Evolutionary conservation across 2,797 vertebrate genomes (phyloP).

Genomic region (Sphaeramia orbicularis): DNA sequence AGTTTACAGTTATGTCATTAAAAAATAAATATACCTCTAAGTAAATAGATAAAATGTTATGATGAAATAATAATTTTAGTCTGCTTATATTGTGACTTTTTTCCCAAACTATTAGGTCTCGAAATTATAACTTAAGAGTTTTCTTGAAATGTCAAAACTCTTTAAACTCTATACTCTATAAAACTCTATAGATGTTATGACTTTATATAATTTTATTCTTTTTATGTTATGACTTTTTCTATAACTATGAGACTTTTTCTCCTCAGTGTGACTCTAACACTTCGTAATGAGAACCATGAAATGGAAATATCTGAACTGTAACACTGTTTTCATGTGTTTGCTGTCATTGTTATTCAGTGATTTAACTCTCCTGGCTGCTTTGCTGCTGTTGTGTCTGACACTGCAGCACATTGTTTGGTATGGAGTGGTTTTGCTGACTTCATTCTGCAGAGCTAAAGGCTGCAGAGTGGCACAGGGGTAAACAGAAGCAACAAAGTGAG

Average conservation of each 20-base stretch:
- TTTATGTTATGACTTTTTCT: no score
- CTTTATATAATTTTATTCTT: no score
- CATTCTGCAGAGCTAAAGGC: slow-evolving; percentile 3
- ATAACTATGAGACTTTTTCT: background rate
- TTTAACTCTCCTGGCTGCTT: background rate
- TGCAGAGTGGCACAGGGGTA: background rate
- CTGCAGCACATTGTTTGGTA: background rate
- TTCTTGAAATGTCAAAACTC: no score
- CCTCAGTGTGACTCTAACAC: background rate
- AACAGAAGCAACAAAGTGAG: background rate
- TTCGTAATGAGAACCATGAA: background rate
- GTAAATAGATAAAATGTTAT: no score
- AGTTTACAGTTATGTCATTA: no score
- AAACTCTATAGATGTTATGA: no score
- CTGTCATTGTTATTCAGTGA: background rate
- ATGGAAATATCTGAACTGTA: background rate
- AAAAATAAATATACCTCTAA: no score
- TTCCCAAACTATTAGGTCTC: no score
- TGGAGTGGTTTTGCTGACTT: slow-evolving; percentile 6
- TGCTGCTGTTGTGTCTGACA: background rate
- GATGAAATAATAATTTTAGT: no score
- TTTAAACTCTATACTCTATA: no score
- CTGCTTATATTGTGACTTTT: no score
- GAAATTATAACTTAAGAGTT: no score
- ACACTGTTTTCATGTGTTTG: background rate